These are phyloP conservation scores for Leuciscus waleckii DNA, from an alignment of 2,797 vertebrate genomes.

Conservation along the genomic window DNA sequence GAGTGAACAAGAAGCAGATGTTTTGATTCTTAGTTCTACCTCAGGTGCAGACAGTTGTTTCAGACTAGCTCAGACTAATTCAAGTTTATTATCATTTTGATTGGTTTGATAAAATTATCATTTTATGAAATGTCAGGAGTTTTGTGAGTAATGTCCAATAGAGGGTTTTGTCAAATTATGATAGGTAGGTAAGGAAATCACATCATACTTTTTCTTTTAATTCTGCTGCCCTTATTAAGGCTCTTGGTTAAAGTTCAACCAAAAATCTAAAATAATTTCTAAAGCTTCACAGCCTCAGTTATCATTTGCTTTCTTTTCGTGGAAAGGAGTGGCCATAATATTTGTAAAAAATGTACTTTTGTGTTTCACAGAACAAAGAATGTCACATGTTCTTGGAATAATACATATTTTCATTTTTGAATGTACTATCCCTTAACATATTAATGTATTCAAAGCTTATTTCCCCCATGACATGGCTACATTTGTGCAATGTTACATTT, in stretches of 20 bases:
- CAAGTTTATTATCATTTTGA: conserved; percentile 1
- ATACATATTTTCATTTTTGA: background rate
- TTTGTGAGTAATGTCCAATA: conserved; percentile 3
- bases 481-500: background rate
- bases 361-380: background rate
- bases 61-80: conserved; percentile 2
- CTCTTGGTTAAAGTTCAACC: background rate
- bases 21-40: conserved; percentile 9
- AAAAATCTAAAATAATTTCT: background rate
- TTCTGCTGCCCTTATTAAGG: no score
- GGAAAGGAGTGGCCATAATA: background rate
- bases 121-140: conserved; percentile 22
- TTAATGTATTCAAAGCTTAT: background rate
- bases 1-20: conserved; percentile 20
- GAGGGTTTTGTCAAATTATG: conserved; percentile 1
- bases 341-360: background rate
- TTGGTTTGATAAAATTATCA: conserved; percentile 14
- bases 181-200: background rate
- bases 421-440: background rate
- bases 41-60: background rate
- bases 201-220: background rate
- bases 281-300: background rate
- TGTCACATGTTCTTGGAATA: background rate
- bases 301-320: background rate
- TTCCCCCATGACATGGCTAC: background rate